These are phyloP conservation scores for Electrona antarctica DNA, from an alignment of 2,113 vertebrate genomes.

Conservation along the genomic window DNA sequence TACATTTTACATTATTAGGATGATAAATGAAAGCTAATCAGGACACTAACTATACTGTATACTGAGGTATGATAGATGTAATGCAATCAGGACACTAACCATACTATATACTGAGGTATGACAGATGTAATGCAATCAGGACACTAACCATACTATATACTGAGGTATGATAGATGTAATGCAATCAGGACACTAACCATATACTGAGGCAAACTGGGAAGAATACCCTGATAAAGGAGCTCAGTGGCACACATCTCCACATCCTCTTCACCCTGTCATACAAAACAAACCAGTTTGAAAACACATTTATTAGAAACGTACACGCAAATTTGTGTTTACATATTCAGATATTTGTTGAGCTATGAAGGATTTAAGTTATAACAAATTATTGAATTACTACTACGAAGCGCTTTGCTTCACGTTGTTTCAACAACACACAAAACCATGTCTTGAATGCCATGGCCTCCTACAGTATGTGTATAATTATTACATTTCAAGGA, in stretches of 20 bases:
- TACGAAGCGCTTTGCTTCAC: too few relatives aligned
- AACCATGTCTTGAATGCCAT: too few relatives aligned
- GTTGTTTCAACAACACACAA: too few relatives aligned
- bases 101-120: constrained; percentile 88
- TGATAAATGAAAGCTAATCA: neutral
- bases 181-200: constrained; percentile 84
- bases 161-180: neutral
- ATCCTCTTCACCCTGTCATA: constrained; percentile 91
- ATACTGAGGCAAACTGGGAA: constrained; percentile 96
- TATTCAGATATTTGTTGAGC: too few relatives aligned
- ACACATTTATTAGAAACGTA: neutral
- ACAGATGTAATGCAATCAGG: neutral
- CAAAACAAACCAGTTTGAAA: constrained; percentile 10
- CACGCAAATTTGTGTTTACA: neutral
- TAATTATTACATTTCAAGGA: too few relatives aligned
- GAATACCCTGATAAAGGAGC: constrained; percentile 94
- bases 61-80: neutral
- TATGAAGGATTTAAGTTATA: too few relatives aligned
- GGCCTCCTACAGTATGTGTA: too few relatives aligned
- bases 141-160: neutral
- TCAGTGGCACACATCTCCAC: constrained; percentile 91
- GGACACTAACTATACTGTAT: neutral
- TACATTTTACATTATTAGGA: neutral
- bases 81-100: constrained; percentile 77
- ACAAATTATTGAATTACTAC: too few relatives aligned